These are phyloP conservation scores for Potorous gilbertii DNA, from an alignment of 2,797 vertebrate genomes.

Conservation along the genomic window DNA sequence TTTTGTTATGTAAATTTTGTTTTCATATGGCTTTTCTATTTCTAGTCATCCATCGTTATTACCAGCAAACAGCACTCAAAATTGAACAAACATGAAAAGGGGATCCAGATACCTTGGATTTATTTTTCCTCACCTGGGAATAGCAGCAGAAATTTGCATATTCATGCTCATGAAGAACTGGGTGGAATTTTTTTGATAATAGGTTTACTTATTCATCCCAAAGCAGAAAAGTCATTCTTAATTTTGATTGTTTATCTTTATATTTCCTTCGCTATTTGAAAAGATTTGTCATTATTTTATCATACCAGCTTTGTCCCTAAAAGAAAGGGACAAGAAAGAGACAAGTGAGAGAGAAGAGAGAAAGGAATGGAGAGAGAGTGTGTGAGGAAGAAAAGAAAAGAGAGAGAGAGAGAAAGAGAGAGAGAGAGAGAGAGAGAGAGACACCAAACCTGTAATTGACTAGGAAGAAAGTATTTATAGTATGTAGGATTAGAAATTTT, in stretches of 20 bases:
- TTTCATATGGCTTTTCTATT: slow-evolving; percentile 37
- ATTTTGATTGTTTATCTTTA: slow-evolving; percentile 68
- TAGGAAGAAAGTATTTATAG: not conserved
- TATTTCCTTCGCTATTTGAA: slow-evolving; percentile 51
- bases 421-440: not conserved
- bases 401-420: not conserved
- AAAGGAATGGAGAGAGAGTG: not conserved
- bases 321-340: slow-evolving; percentile 22
- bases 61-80: slow-evolving; percentile 2
- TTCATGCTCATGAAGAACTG: not conserved
- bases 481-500: not conserved
- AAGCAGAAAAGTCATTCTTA: slow-evolving; percentile 62
- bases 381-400: slow-evolving; percentile 36
- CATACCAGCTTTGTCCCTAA: slow-evolving; percentile 43
- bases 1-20: slow-evolving; percentile 45
- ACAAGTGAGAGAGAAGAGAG: slow-evolving; percentile 23
- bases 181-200: not conserved
- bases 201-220: slow-evolving; percentile 11
- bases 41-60: slow-evolving; percentile 34
- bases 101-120: slow-evolving; percentile 40
- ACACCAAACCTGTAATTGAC: slow-evolving; percentile 60
- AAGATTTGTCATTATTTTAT: slow-evolving; percentile 58
- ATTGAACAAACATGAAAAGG: slow-evolving; percentile 40
- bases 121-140: slow-evolving; percentile 18
- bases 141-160: not conserved